These are phyloP conservation scores for Larimichthys polyactis DNA, from an alignment of 2,113 vertebrate species.

Conservation along the genomic window DNA sequence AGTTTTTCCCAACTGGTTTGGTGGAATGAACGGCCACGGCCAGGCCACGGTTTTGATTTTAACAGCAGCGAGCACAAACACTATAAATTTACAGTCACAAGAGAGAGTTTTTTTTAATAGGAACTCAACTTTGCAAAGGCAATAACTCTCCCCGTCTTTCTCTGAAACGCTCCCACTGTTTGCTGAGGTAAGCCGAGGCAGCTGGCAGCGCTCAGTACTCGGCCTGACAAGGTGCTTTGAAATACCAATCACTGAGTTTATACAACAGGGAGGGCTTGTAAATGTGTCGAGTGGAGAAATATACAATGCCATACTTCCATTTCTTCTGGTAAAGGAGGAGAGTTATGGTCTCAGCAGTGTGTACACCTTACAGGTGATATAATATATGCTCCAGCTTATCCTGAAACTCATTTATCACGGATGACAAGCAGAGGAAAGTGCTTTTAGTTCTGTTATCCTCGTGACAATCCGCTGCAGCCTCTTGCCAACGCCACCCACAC, in stretches of 20 bases:
- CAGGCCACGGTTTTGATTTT: conserved; percentile 95
- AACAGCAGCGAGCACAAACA: conserved; percentile 97
- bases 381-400: conserved; percentile 94
- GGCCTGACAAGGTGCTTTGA: conserved; percentile 96
- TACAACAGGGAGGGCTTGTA: conserved; percentile 96
- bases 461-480: conserved; percentile 53
- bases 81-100: conserved; percentile 94
- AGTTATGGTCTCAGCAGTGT: conserved; percentile 94
- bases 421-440: conserved; percentile 88
- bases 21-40: conserved; percentile 83
- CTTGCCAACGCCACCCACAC: conserved; percentile 48
- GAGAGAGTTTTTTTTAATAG: conserved; percentile 92
- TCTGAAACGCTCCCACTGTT: conserved; percentile 65
- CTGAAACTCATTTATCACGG: conserved; percentile 91
- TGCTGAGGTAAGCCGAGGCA: conserved; percentile 83
- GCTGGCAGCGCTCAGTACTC: conserved; percentile 90
- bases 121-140: conserved; percentile 87
- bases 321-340: conserved; percentile 90
- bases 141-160: conserved; percentile 82
- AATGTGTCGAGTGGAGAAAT: conserved; percentile 95
- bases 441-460: conserved; percentile 56
- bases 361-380: conserved; percentile 97
- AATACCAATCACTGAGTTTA: conserved; percentile 98
- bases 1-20: conserved; percentile 69
- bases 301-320: conserved; percentile 94